These are phyloP conservation scores for Actenoides hombroni DNA, from an alignment of 2,113 vertebrate species.

Conservation along the genomic window DNA sequence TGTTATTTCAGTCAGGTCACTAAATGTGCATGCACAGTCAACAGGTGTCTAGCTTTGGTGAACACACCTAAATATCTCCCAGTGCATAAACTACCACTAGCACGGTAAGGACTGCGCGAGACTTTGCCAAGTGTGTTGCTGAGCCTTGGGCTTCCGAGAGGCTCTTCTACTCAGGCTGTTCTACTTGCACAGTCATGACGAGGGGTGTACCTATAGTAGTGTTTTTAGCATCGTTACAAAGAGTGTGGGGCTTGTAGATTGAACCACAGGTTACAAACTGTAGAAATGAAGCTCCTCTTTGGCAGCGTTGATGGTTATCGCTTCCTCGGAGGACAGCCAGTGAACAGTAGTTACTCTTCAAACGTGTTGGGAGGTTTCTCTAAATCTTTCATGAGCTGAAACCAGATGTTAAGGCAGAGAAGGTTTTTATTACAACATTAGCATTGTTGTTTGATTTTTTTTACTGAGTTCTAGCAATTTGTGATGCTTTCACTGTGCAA, in stretches of 20 bases:
- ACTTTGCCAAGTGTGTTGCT: accelerated
- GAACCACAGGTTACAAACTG: not conserved
- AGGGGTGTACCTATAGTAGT: too few relatives aligned
- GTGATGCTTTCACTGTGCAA: not conserved
- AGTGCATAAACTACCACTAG: accelerated
- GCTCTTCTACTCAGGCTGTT: not conserved
- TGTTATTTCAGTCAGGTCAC: not conserved
- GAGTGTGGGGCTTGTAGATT: not conserved
- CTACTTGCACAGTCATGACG: accelerated
- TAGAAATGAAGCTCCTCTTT: not conserved
- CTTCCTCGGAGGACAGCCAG: not conserved
- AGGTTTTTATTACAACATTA: not conserved
- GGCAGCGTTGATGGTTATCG: not conserved
- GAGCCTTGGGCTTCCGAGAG: not conserved
- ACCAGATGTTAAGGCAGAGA: not conserved
- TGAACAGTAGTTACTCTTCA: not conserved
- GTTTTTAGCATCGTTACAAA: not conserved
- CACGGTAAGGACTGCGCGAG: accelerated
- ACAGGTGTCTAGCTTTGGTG: not conserved
- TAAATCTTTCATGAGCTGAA: not conserved
- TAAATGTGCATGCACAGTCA: too few relatives aligned
- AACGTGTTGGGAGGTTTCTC: not conserved
- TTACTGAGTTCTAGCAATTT: not conserved
- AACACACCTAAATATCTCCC: accelerated
- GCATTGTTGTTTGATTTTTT: not conserved